Percentiles rank a stretch among this genome's conserved stretches.
Evolutionary conservation across 2,797 vertebrate species (phyloP).

Genomic region (Leuciscus waleckii): DNA sequence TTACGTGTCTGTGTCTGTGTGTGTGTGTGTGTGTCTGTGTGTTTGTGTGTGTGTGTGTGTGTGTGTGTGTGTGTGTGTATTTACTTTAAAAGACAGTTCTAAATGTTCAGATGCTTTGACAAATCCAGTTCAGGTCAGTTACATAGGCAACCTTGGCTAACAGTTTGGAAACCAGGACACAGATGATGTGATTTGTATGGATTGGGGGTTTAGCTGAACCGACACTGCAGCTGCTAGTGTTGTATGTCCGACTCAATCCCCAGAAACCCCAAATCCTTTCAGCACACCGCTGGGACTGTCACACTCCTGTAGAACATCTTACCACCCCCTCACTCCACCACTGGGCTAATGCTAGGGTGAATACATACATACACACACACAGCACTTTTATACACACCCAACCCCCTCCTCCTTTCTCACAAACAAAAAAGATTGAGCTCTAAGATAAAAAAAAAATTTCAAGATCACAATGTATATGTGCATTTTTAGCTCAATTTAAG

Average conservation of each 20-base stretch:
- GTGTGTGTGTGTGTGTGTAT: conserved; percentile 12
- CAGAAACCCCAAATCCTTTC: conserved; percentile 28
- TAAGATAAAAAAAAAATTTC: not conserved
- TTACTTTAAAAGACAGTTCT: conserved; percentile 3
- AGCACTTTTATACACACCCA: not conserved
- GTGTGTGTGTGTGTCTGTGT: conserved; percentile 40
- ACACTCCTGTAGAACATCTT: conserved; percentile 34
- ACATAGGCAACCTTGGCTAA: not conserved
- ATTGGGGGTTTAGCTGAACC: conserved; percentile 38
- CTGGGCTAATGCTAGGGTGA: conserved; percentile 22
- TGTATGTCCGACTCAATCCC: conserved; percentile 29
- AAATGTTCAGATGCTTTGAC: conserved; percentile 14
- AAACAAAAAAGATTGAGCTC: not conserved
- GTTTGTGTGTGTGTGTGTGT: conserved; percentile 32
- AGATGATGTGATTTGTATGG: conserved; percentile 33
- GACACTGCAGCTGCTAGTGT: not conserved
- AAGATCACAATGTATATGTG: no score
- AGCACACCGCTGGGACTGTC: conserved; percentile 43
- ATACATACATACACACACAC: conserved; percentile 44
- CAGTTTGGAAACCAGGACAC: conserved; percentile 21
- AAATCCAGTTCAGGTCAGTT: conserved; percentile 32
- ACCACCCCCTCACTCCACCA: conserved; percentile 27
- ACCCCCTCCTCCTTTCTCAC: conserved; percentile 14
- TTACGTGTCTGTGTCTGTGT: conserved; percentile 28
- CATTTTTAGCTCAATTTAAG: not conserved